Evolutionary conservation across 2,113 vertebrate species (phyloP).

Genomic region (Siniperca chuatsi): DNA sequence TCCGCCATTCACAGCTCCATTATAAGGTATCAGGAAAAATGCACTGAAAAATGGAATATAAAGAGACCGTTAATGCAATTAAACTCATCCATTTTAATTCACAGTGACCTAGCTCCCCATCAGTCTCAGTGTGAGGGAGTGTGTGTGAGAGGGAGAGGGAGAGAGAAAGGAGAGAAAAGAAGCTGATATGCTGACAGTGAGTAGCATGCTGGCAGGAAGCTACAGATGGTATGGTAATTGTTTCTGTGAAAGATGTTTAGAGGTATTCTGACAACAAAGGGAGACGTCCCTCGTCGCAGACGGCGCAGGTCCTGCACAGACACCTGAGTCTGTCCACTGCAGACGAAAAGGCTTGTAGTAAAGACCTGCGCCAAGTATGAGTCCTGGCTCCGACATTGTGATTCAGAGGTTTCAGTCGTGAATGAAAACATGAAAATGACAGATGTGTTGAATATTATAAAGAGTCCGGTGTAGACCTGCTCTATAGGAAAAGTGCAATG

Average conservation of each 20-base stretch:
- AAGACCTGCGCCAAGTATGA: slow-evolving; percentile 18
- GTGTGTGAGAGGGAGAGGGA: background rate
- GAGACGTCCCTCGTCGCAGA: slow-evolving; percentile 63
- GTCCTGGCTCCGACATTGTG: slow-evolving; percentile 13
- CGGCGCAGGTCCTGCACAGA: slow-evolving; percentile 68
- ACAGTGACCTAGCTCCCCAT: slow-evolving; percentile 49
- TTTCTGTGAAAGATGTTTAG: slow-evolving; percentile 80
- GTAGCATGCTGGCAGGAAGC: slow-evolving; percentile 65
- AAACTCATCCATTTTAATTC: slow-evolving; percentile 59
- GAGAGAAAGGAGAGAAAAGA: slow-evolving; percentile 21
- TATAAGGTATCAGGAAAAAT: slow-evolving; percentile 20
- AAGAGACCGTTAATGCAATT: slow-evolving; percentile 65
- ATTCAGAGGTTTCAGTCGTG: slow-evolving; percentile 10
- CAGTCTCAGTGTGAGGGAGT: slow-evolving; percentile 11
- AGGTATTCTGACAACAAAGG: slow-evolving; percentile 78
- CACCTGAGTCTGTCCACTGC: slow-evolving; percentile 56
- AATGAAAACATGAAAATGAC: slow-evolving; percentile 30
- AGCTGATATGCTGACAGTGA: slow-evolving; percentile 58
- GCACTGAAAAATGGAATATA: slow-evolving; percentile 44
- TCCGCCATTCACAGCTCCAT: slow-evolving; percentile 36
- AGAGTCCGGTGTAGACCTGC: too few relatives aligned
- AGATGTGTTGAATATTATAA: slow-evolving; percentile 13
- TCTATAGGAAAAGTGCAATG: too few relatives aligned
- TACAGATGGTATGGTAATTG: slow-evolving; percentile 85
- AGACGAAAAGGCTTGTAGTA: slow-evolving; percentile 32